Evolutionary conservation across 1,140 invertebrate species (phyloP), one percentile per base, ranked within the genome.

Genomic region (Dendrolimus kikuchii): DNA sequence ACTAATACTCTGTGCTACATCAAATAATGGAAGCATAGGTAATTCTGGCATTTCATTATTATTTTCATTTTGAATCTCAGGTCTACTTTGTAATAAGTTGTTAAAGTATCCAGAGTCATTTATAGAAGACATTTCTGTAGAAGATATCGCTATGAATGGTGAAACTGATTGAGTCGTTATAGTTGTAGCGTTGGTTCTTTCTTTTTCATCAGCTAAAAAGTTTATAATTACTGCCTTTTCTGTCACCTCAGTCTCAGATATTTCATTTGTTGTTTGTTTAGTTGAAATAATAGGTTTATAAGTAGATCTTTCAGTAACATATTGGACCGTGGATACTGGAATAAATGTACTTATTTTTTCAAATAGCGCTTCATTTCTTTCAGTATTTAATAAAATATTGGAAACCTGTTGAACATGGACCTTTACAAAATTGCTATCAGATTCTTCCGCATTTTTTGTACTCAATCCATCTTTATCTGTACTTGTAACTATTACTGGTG

Each of bases 1-100:
- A 58, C 80, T 86, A 42, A 86, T 80, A 62, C 83, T 86, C 59
- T 81, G 79, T 49, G 80, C 81, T 9, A 86, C 74, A 64, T 86
- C 81, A 64, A 86, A 86, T 36, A 85, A 52, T 10, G 75, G 77
- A 51, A 77, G 40, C 38, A 61, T 53, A 36, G 73, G 55, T 51
- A 68, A 69, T 57, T 56, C 57, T 49, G 64, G 49, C 43, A 70
- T 66, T 9, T 50, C 43, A 47, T 61, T 41, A 38, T 59, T 54
- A 51, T 51, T 59, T 45, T 63, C 56, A 49, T 64, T 55, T 10
- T 57, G 42, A 51, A 46, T 37, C 48, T 44, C 49, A 51, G 45
- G 45, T 44, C 55, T 64, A 56, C 46, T 50, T 60, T 60, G 36
- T 57, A 55, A 36, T 41, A 39, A 43, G 45, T 40, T 46, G 38